Evolutionary conservation across 2,888 invertebrate genomes (phyloP), one percentile per base, ranked within the genome.

Genomic region (Thyatira batis): DNA sequence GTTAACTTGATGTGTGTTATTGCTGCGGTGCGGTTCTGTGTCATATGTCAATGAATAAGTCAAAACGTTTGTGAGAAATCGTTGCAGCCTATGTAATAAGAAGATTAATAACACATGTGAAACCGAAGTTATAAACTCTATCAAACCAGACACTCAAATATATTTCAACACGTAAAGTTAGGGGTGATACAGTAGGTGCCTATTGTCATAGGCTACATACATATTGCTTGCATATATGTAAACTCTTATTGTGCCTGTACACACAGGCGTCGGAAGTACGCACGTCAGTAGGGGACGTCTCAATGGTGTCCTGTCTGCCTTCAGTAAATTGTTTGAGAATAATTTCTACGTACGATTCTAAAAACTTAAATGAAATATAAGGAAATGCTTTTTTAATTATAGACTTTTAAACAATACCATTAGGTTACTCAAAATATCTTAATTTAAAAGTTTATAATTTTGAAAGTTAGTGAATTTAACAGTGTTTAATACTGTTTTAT

Each of bases 161-260:
- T 17, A 39, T 39, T 17, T 39, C 33, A 39, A 39, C 17, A 13
- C 8, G 33, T 17, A 13, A 13, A 17, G 13, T 39, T 13, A 39
- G 13, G 17, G 11, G 17, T 39, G 39, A 17, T 17, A 39, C 8
- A 39, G 17, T n/a, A n/a, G n/a, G n/a, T 8, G 8, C 6, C 13
- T 39, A 39, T 17, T 39, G 39, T 8, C 8, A 39, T 8, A 17
- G 39, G 39, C 39, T 17, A 39, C 8, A 17, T 17, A 17, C 6
- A 39, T 23, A 3, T 3, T 11, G 13, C n/a, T n/a, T 48, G 46
- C 13, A 25, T 23, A 10, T 27, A 69, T 72, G 76, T 75, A 66
- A 71, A 69, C 75, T 75, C 66, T 69, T 72, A 73, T 73, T 75
- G 75, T 69, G 62, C 63, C 64, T 63, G 58, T 58, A 43, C 20